Conservation (phyloP, 2,113 vertebrate species). For the Tenebrosternarchus preto region DNA sequence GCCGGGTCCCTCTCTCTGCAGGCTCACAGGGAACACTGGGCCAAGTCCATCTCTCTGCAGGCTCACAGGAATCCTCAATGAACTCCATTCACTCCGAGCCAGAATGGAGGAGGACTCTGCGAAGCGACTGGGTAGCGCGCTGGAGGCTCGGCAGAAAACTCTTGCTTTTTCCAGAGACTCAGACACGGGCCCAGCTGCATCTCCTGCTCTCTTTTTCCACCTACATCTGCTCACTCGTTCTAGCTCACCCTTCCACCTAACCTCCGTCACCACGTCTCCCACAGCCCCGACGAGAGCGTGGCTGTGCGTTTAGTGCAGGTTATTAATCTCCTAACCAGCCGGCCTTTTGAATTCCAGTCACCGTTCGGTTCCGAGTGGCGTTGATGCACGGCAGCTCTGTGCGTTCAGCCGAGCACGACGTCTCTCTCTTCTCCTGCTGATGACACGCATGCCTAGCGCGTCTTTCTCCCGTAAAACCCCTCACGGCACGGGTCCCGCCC, state of each 20-base stretch:
- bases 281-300: not conserved
- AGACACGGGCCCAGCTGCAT: not conserved
- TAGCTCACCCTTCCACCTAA: not conserved
- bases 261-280: not conserved
- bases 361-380: not conserved
- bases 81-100: slow-evolving; percentile 28
- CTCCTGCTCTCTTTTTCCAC: not conserved
- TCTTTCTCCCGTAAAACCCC: not conserved
- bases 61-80: slow-evolving; percentile 36
- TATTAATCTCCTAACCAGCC: slow-evolving; percentile 3
- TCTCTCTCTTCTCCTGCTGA: not conserved
- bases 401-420: not conserved
- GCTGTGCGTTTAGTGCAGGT: not conserved
- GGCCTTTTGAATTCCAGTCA: slow-evolving; percentile 13
- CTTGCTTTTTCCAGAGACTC: slow-evolving; percentile 2
- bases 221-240: not conserved
- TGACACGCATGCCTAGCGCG: not conserved
- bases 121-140: not conserved
- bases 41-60: not conserved
- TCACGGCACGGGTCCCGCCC: too few species aligned
- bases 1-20: not conserved
- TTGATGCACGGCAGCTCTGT: slow-evolving; percentile 5
- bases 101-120: slow-evolving; percentile 16
- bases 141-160: not conserved
- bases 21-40: not conserved